Percentiles rank a stretch among this genome's conserved stretches.
These are phyloP conservation scores for Spatulosminthurus flaviceps DNA, from an alignment of 2,888 invertebrate species.

Conservation along the genomic window DNA sequence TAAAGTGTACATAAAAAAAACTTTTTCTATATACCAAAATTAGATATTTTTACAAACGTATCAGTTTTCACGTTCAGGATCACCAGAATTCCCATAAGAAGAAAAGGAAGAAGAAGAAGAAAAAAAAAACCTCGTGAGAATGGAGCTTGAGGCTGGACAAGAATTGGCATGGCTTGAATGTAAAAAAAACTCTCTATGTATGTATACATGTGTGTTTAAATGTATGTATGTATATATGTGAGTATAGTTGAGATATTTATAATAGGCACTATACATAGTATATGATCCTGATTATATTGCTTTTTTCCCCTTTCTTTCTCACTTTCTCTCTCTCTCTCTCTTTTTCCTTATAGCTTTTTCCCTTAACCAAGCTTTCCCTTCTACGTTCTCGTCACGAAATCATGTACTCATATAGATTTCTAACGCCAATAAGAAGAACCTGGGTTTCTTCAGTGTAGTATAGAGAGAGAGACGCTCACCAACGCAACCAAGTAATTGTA, in stretches of 20 bases:
- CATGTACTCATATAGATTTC: neutral
- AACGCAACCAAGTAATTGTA: too few relatives aligned
- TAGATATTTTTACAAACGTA: too few relatives aligned
- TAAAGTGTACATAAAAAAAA: too few relatives aligned
- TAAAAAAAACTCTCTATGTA: too few relatives aligned
- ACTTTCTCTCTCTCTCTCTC: conserved; percentile 6
- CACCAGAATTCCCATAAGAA: neutral
- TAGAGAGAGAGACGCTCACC: too few relatives aligned
- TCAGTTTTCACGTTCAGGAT: neutral
- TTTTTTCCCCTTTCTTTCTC: too few relatives aligned
- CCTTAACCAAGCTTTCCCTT: too few relatives aligned
- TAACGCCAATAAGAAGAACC: neutral
- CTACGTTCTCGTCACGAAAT: conserved; percentile 39
- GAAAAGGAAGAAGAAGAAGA: too few relatives aligned
- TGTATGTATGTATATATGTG: neutral
- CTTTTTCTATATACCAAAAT: too few relatives aligned
- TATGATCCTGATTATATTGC: conserved; percentile 16
- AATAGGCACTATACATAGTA: neutral
- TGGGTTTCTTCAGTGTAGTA: neutral
- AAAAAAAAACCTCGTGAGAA: conserved; percentile 18
- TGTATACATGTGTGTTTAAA: neutral
- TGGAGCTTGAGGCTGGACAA: conserved; percentile 21
- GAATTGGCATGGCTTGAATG: neutral
- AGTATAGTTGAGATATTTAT: neutral
- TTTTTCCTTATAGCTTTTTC: conserved; percentile 11